Evolutionary conservation across 2,113 vertebrate species (phyloP).

Genomic region (human): GRCh38 chr19:18686501-18687000

Average conservation of each 20-base stretch:
- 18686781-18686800: neutral
- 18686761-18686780: neutral
- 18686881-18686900: neutral
- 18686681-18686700: neutral
- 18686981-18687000: neutral
- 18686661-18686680: neutral
- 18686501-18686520: no score
- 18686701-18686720: neutral
- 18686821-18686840: neutral
- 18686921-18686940: neutral
- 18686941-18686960: accelerated
- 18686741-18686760: neutral
- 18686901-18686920: neutral
- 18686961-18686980: neutral
- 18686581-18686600: no score
- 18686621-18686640: no score
- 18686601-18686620: no score
- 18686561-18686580: no score
- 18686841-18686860: neutral
- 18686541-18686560: no score
- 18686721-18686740: neutral
- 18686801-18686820: neutral
- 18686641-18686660: no score
- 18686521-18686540: no score
- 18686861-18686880: neutral